phyloP scores from a whole-genome alignment of 1,140 invertebrate species.

The Leptinotarsa undecemlineata region DNA sequence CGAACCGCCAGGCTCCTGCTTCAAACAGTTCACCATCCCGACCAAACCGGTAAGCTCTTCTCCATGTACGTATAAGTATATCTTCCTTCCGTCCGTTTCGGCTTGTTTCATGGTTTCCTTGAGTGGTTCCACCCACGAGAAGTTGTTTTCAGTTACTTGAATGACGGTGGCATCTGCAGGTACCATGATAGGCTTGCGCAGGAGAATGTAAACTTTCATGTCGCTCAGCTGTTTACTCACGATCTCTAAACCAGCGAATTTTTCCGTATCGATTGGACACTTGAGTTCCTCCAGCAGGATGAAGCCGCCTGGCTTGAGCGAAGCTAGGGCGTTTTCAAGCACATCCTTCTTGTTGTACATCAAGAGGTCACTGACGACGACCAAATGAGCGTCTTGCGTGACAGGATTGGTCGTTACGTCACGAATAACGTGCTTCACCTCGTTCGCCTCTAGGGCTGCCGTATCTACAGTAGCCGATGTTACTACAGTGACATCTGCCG shows the following conservation, averaged over 20 bases:
- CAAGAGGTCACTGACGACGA: slow-evolving; percentile 66
- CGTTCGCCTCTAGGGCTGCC: slow-evolving; percentile 58
- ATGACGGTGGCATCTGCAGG: slow-evolving; percentile 59
- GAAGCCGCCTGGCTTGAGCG: slow-evolving; percentile 74
- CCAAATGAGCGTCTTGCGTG: slow-evolving; percentile 69
- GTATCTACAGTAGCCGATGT: slow-evolving; percentile 57
- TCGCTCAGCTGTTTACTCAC: slow-evolving; percentile 63
- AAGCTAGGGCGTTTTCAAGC: slow-evolving; percentile 63
- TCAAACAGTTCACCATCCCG: slow-evolving; percentile 87
- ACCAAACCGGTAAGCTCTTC: slow-evolving; percentile 76
- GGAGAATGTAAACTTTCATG: slow-evolving; percentile 63
- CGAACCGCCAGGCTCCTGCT: slow-evolving; percentile 75
- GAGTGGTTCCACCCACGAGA: slow-evolving; percentile 79
- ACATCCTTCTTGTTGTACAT: slow-evolving; percentile 57
- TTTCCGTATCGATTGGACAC: slow-evolving; percentile 59
- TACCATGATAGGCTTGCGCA: slow-evolving; percentile 59
- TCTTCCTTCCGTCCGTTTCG: slow-evolving; percentile 62
- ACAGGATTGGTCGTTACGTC: slow-evolving; percentile 60
- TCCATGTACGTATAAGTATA: slow-evolving; percentile 73
- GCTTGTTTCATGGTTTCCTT: slow-evolving; percentile 70
- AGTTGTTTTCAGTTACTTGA: slow-evolving; percentile 69
- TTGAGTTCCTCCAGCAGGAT: slow-evolving; percentile 74
- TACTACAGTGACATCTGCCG: slow-evolving; percentile 62
- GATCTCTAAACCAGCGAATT: slow-evolving; percentile 57
- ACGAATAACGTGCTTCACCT: slow-evolving; percentile 62